Conservation (phyloP, 2,888 invertebrate species). For the Axea sp. region DNA sequence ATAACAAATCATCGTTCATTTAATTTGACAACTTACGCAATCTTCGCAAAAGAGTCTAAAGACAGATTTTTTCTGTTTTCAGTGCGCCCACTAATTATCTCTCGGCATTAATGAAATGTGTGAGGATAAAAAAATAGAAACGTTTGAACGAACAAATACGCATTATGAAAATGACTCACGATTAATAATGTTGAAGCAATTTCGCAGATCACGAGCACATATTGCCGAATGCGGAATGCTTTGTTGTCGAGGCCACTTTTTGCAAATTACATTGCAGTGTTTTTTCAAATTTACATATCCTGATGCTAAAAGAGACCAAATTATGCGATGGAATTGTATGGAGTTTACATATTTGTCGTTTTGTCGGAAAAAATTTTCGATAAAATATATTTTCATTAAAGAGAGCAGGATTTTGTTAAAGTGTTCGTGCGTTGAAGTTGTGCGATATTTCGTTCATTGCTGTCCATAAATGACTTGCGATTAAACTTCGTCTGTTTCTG, state of each 20-base stretch:
- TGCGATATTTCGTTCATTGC: too few relatives aligned
- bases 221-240: constrained; percentile 32
- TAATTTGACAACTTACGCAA: background rate
- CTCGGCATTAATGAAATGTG: too few relatives aligned
- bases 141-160: background rate
- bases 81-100: too few relatives aligned
- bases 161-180: constrained; percentile 16
- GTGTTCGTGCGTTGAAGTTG: too few relatives aligned
- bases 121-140: too few relatives aligned
- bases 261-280: constrained; percentile 52
- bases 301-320: constrained; percentile 23
- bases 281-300: constrained; percentile 42
- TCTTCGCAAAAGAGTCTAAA: background rate
- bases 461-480: too few relatives aligned
- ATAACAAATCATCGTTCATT: background rate
- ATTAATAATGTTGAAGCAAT: constrained; percentile 10
- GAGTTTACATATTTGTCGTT: constrained; percentile 4
- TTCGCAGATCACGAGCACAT: constrained; percentile 3
- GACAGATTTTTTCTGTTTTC: too few relatives aligned
- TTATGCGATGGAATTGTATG: constrained; percentile 34
- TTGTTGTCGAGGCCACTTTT: constrained; percentile 51
- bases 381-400: too few relatives aligned
- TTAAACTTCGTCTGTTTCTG: too few relatives aligned
- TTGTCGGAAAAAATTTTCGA: constrained; percentile 2
- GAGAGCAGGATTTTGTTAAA: too few relatives aligned